Conservation (phyloP, 2,797 vertebrate genomes). For the Gallinago stenura region DNA sequence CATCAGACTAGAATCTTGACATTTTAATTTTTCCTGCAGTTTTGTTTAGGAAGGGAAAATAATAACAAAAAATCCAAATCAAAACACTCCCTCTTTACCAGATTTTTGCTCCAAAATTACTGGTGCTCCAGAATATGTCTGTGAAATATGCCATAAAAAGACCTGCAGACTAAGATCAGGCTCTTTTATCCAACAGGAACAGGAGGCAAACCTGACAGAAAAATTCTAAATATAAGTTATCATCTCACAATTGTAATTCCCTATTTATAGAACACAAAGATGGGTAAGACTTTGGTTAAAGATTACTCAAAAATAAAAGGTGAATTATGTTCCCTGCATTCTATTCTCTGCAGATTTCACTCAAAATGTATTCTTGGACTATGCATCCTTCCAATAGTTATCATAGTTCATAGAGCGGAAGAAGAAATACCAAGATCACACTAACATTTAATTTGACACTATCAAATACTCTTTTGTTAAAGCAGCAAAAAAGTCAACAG, state of each 20-base stretch:
- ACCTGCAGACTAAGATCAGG: neutral
- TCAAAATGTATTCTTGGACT: neutral
- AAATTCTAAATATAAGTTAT: neutral
- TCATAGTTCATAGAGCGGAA: neutral
- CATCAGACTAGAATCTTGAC: neutral
- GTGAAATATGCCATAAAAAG: neutral
- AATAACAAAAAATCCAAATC: rapidly evolving
- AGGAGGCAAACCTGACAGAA: neutral
- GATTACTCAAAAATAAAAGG: neutral
- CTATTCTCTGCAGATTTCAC: neutral
- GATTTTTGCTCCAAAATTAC: neutral
- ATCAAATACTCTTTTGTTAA: neutral
- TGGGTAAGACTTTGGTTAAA: neutral
- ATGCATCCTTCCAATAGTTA: neutral
- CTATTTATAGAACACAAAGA: neutral
- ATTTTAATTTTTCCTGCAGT: neutral
- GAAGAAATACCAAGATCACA: neutral
- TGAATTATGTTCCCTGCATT: neutral
- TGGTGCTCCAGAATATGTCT: neutral
- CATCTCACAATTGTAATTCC: neutral
- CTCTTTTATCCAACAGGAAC: neutral
- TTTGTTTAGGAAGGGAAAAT: neutral
- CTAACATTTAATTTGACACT: neutral
- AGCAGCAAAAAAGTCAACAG: neutral
- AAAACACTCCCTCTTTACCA: neutral